Evolutionary conservation across 2,113 vertebrate genomes (phyloP), one percentile per base, ranked within the genome.

Genomic region (Bubo blakistoni): DNA sequence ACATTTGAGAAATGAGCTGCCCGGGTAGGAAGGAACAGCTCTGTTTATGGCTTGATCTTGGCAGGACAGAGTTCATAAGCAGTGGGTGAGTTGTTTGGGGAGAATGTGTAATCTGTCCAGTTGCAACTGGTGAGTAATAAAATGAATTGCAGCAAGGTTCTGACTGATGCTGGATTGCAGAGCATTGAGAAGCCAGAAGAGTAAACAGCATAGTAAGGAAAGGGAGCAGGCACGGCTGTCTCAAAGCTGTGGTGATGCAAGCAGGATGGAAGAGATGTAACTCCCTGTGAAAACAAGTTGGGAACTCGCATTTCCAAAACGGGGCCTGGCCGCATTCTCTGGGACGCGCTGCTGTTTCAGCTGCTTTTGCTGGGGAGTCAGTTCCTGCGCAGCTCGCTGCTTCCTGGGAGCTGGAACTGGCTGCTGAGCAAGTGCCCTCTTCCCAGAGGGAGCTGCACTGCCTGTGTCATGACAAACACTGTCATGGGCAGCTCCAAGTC

Each of bases 261-360:
- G 32, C 20, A 71, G 72, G 65, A 42, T 79, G 57, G 3, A 7
- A 38, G 71, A 71, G 19, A 17, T 38, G 22, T 19, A 38, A 47
- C 15, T 52, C 29, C 29, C 29, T 11, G 9, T 74, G 61, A 38
- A 84, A 92, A 88, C 44, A 76, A 34, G 32, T 8, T 49, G 27
- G 26, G 51, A 88, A 57, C 5, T 76, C 0, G 0, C 2, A 5
- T 54, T 67, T 83, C 36, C 24, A 7, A 49, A 51, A 8, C 0
- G 1, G n/a, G 42, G 10, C 26, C 70, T 73, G 52, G 49, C 34
- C 6, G 1, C 1, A 0, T 72, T 49, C 62, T 69, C 70, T 51
- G 49, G 22, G 36, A 40, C 3, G 1, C 1, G 2, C 76, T 77
- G 78, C 57, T 79, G 51, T 19, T 94, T 29, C 0, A 0, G 38